Evolutionary conservation across 1,140 invertebrate genomes (phyloP), one percentile per base, ranked within the genome.

Genomic region (Drosophila equinoxialis): DNA sequence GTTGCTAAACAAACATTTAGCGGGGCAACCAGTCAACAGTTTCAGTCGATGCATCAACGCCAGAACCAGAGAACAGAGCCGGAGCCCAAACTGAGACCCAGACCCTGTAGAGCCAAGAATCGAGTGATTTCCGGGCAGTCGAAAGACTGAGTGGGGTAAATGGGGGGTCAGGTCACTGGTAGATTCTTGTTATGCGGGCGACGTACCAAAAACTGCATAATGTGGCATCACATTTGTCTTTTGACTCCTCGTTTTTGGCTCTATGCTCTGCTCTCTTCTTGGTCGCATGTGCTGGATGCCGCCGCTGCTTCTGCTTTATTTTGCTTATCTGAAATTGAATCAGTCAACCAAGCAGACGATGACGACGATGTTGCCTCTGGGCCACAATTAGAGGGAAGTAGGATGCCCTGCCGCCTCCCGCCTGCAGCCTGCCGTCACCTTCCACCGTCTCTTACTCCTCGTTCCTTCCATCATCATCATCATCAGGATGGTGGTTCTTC

Each of bases 291-390:
- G 82, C 80, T 59, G 11, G 45, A 20, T 11, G 45, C 66, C 59
- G 66, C 67, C 68, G 71, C 69, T 51, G 45, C 55, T 73, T 73
- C 74, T 86, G 83, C 83, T 89, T 87, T 87, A 89, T 87, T 87
- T 89, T 89, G 79, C 85, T 89, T 89, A 89, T 89, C 84, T 90
- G 74, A 89, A 89, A 89, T 89, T 89, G 85, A 89, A 89, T 89
- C 84, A 80, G 79, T 66, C 83, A 87, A 71, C 79, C 84, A 83
- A 89, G 83, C 79, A 81, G 79, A 79, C 66, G 75, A 71, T 55
- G 79, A 79, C 66, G 75, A 71, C 62, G 70, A 64, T 62, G 65
- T 87, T 83, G 78, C 77, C 84, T 87, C 68, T 73, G 64, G 80
- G 85, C 81, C 84, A 84, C 84, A 89, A 89, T 89, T 89, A 89